phyloP scores from a whole-genome alignment of 2,797 vertebrate genomes.

The Eleutherodactylus coqui region DNA sequence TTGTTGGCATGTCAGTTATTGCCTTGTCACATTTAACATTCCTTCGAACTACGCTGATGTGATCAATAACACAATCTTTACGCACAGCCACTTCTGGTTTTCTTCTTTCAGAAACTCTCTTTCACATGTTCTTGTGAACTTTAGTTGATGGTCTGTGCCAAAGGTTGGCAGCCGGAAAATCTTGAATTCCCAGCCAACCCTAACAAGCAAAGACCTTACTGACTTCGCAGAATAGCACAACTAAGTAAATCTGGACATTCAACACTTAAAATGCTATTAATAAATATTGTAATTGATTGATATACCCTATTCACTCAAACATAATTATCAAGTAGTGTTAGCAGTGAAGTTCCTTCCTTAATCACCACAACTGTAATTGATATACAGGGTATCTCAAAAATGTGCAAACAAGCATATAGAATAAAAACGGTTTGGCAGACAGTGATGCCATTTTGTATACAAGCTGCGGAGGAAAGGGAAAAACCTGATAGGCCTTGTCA shows the following conservation, averaged over 20 bases:
- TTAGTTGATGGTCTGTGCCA: background rate
- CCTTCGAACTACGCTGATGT: constrained; percentile 42
- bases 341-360: background rate
- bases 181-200: background rate
- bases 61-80: constrained; percentile 40
- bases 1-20: constrained; percentile 52
- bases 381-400: no score
- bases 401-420: no score
- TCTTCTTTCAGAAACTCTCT: constrained; percentile 17
- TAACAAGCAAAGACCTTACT: background rate
- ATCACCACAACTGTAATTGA: no score
- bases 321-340: background rate
- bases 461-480: no score
- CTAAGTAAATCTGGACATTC: background rate
- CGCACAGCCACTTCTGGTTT: constrained; percentile 44
- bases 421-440: no score
- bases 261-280: background rate
- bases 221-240: background rate
- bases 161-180: background rate
- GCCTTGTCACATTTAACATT: constrained; percentile 60
- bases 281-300: background rate
- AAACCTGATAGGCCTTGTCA: no score
- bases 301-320: no score
- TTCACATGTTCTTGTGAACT: constrained; percentile 2
- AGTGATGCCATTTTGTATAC: no score